These are phyloP conservation scores for Diorhabda sublineata DNA, from an alignment of 1,140 invertebrate species.

Conservation along the genomic window DNA sequence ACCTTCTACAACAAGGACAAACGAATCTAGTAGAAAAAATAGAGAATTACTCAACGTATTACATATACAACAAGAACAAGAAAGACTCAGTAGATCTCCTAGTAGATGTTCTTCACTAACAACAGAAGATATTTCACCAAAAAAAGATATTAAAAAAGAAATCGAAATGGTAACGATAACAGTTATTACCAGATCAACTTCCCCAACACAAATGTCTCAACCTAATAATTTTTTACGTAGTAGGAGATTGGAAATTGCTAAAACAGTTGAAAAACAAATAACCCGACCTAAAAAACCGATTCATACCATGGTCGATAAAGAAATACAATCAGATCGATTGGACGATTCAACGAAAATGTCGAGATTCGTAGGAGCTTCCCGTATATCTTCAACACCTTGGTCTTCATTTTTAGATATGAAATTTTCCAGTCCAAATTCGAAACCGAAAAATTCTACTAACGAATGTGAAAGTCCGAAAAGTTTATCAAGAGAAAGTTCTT, in stretches of 20 bases:
- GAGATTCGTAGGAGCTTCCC: slow-evolving; percentile 55
- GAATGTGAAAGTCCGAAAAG: slow-evolving; percentile 41
- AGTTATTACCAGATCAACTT: slow-evolving; percentile 69
- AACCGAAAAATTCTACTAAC: slow-evolving; percentile 26
- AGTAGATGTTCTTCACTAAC: slow-evolving; percentile 39
- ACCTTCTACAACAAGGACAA: slow-evolving; percentile 34
- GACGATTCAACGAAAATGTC: slow-evolving; percentile 61
- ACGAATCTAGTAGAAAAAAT: slow-evolving; percentile 43
- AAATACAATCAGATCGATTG: slow-evolving; percentile 63
- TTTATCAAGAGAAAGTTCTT: slow-evolving; percentile 45
- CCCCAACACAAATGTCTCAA: slow-evolving; percentile 65
- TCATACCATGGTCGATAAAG: slow-evolving; percentile 54
- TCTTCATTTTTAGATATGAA: slow-evolving; percentile 61
- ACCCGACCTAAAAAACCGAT: slow-evolving; percentile 51
- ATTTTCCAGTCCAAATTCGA: slow-evolving; percentile 46
- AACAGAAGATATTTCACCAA: slow-evolving; percentile 29
- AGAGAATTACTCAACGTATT: slow-evolving; percentile 41
- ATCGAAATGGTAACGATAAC: slow-evolving; percentile 53
- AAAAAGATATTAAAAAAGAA: slow-evolving; percentile 29
- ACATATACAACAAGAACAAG: slow-evolving; percentile 38
- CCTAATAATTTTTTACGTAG: slow-evolving; percentile 53
- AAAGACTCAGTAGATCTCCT: slow-evolving; percentile 29
- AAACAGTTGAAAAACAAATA: slow-evolving; percentile 64
- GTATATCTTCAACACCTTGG: slow-evolving; percentile 57
- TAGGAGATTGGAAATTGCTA: slow-evolving; percentile 65